Evolutionary conservation across 2,888 invertebrate species (phyloP).

Genomic region (Pristionchus japonicus): DNA sequence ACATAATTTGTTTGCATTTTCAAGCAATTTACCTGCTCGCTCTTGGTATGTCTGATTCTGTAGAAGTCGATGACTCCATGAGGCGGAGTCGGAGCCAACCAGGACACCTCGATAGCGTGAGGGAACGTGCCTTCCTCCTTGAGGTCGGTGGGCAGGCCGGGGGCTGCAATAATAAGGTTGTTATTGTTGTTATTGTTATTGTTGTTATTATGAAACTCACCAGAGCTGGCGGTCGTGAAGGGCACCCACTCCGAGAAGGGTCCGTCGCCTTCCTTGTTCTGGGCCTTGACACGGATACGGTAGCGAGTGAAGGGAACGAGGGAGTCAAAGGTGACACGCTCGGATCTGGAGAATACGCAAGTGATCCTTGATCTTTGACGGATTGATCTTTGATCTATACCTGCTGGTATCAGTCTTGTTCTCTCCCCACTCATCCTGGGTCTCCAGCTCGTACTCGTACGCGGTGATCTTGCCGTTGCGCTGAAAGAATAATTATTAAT

Average conservation of each 20-base stretch:
- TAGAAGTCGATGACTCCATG: conserved; percentile 74
- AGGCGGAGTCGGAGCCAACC: conserved; percentile 74
- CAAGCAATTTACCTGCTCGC: conserved; percentile 53
- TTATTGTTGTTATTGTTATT: too few species aligned
- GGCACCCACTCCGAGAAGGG: conserved; percentile 72
- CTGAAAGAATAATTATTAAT: conserved; percentile 11
- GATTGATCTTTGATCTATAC: background rate
- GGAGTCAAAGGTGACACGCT: conserved; percentile 69
- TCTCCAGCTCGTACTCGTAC: conserved; percentile 73
- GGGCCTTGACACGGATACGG: conserved; percentile 71
- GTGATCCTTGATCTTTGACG: too few species aligned
- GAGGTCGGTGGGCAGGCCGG: conserved; percentile 72
- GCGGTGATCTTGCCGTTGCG: conserved; percentile 73
- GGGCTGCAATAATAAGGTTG: conserved; percentile 53
- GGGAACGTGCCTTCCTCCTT: conserved; percentile 70
- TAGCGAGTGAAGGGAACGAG: conserved; percentile 74
- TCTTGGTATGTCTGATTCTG: conserved; percentile 73
- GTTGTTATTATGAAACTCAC: conserved; percentile 1
- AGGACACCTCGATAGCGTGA: conserved; percentile 72
- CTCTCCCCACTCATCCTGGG: conserved; percentile 69
- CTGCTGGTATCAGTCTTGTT: conserved; percentile 61
- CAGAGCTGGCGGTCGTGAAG: conserved; percentile 64
- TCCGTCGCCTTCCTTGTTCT: conserved; percentile 72
- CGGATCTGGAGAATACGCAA: conserved; percentile 49
- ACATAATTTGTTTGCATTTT: too few species aligned